A percentile compares a stretch with the other conserved stretches of the same genome.
These are phyloP conservation scores for Leptinotarsa tumamoca DNA, from an alignment of 2,888 invertebrate genomes.

Conservation along the genomic window DNA sequence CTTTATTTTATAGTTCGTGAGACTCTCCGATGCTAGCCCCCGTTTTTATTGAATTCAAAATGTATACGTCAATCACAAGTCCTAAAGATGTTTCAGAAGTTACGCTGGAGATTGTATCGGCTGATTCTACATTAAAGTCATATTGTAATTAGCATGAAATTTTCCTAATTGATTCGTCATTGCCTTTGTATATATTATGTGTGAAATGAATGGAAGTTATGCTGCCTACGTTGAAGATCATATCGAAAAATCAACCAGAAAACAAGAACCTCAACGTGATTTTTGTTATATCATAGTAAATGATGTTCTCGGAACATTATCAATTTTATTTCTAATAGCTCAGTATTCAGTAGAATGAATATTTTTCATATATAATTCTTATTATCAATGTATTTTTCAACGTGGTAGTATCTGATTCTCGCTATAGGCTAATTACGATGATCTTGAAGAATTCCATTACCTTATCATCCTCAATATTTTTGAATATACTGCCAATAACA, in stretches of 20 bases:
- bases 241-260: constrained; percentile 5
- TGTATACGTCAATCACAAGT: constrained; percentile 45
- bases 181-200: constrained; percentile 26
- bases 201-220: constrained; percentile 15
- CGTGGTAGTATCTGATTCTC: too few species aligned
- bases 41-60: constrained; percentile 49
- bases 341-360: too few species aligned
- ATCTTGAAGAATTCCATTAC: too few species aligned
- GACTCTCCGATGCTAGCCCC: constrained; percentile 42
- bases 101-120: constrained; percentile 45
- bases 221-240: constrained; percentile 24
- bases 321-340: too few species aligned
- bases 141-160: constrained; percentile 52
- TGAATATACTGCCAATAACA: constrained; percentile 4
- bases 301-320: too few species aligned
- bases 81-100: constrained; percentile 41
- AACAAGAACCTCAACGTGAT: constrained; percentile 8
- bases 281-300: not conserved
- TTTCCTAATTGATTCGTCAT: constrained; percentile 46
- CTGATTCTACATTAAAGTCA: constrained; percentile 51
- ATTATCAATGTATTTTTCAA: too few species aligned
- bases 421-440: too few species aligned
- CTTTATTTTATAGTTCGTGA: constrained; percentile 47
- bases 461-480: not conserved
- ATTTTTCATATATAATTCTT: too few species aligned